Base-by-base conservation (phyloP, 2,888 invertebrate species). In the Rhaphigaster nebulosa region DNA sequence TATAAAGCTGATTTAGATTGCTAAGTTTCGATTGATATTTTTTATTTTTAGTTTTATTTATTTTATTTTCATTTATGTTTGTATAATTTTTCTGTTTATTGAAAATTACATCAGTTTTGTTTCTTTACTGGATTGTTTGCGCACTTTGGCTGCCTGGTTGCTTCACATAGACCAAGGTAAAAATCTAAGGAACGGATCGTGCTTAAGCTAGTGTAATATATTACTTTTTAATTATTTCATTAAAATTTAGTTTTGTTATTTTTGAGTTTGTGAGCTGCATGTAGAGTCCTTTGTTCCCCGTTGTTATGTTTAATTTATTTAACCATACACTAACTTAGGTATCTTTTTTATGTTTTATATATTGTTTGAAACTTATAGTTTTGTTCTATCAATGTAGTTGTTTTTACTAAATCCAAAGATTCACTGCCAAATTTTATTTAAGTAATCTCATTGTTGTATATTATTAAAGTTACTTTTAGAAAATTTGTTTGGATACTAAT, bases 151-250 rank as follows among this genome's bases (percentile, higher is more conserved):
- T 91, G 91, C 26, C 88, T 89, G 54, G 87, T 89, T 88, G 87
- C 91, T 89, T 84, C 84, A 84, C 38, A 80, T 70, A 91, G 91
- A 88, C 84, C 20, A 91, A 91, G 91, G 91, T 91, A 91, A 91
- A 88, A 65, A 60, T 52, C 41, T 84, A 84, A n/a, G 70, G 76
- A 76, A 84, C 41, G 84, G 84, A 50, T 45, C 26, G 84, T 41
- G 84, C 84, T 84, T 84, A 38, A 26, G 84, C n/a, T 84, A 26
- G 84, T 50, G 26, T 84, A 41, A 84, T 84, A 45, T n/a, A 84
- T n/a, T 38, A 76, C 38, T 38, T 76, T 38, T 38, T 76, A 38
- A 20, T 76, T 29, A 65, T 50, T 84, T 84, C 13, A 13, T 41
- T 52, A 87, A 87, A 87, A 0, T 52, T 87, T 87, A 29, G 45